Conservation (phyloP, 2,113 vertebrate genomes). For the Siphamia tubifer region DNA sequence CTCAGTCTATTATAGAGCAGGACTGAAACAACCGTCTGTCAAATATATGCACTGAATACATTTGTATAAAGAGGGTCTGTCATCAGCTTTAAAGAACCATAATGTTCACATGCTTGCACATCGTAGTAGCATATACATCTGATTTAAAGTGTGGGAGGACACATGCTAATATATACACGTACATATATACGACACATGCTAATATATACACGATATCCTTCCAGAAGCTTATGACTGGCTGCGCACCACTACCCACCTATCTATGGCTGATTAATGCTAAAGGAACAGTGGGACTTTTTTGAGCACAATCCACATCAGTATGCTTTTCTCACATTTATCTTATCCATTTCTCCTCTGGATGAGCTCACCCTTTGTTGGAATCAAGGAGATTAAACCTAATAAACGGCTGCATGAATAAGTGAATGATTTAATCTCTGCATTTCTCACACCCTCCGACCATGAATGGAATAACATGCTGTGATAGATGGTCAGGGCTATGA, state of each 20-base stretch:
- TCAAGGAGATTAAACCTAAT: slow-evolving; percentile 28
- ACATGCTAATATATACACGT: neutral
- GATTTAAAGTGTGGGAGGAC: neutral
- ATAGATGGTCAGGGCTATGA: slow-evolving; percentile 28
- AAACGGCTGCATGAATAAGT: slow-evolving; percentile 26
- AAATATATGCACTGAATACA: neutral
- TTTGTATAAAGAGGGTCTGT: neutral
- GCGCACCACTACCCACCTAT: slow-evolving; percentile 35
- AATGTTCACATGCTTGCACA: neutral
- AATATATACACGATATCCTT: slow-evolving; percentile 21
- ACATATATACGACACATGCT: neutral
- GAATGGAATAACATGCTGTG: slow-evolving; percentile 23
- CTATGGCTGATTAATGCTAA: slow-evolving; percentile 43
- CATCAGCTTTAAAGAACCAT: too few species aligned
- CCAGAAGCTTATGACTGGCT: slow-evolving; percentile 43
- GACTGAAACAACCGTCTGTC: slow-evolving; percentile 26
- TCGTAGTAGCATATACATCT: neutral
- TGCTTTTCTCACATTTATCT: slow-evolving; percentile 40
- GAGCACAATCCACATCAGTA: neutral
- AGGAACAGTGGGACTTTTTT: slow-evolving; percentile 11
- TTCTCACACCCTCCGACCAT: neutral
- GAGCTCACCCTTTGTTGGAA: slow-evolving; percentile 15
- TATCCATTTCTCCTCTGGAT: neutral
- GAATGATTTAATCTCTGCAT: slow-evolving; percentile 32
- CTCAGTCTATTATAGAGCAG: slow-evolving; percentile 24